Conservation (phyloP, 2,888 invertebrate genomes). For the Rhingia rostrata region DNA sequence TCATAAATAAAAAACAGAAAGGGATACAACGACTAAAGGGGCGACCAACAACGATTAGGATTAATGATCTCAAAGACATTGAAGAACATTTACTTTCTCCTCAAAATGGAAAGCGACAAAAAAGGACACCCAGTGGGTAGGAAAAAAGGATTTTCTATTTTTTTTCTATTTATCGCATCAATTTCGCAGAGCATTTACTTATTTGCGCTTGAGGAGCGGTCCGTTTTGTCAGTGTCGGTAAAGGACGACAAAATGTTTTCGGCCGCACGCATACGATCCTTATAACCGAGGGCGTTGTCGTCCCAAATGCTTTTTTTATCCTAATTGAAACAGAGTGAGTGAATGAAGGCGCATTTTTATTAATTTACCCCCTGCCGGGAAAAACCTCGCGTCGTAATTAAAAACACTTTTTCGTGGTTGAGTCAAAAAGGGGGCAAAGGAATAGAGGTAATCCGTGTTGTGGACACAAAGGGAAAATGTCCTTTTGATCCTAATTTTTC, state of each 20-base stretch:
- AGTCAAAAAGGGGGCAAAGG: neutral
- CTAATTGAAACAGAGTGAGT: slow-evolving; percentile 74
- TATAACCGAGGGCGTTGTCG: slow-evolving; percentile 28
- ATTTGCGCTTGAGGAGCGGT: slow-evolving; percentile 67
- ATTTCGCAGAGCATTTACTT: slow-evolving; percentile 74
- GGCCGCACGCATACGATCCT: slow-evolving; percentile 33
- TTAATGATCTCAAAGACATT: slow-evolving; percentile 74
- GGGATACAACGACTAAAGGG: slow-evolving; percentile 43
- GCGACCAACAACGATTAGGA: slow-evolving; percentile 72
- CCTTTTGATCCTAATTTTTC: slow-evolving; percentile 55
- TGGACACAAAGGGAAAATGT: slow-evolving; percentile 39
- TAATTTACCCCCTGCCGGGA: slow-evolving; percentile 57
- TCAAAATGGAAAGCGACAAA: neutral
- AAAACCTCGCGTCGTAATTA: slow-evolving; percentile 56
- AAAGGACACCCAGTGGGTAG: slow-evolving; percentile 45
- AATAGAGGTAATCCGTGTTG: slow-evolving; percentile 55
- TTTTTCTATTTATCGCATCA: slow-evolving; percentile 70
- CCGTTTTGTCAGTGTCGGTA: slow-evolving; percentile 13
- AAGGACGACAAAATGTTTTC: slow-evolving; percentile 35
- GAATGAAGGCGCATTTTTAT: slow-evolving; percentile 65
- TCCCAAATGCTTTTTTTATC: slow-evolving; percentile 40
- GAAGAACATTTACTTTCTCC: slow-evolving; percentile 53
- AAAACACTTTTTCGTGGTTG: slow-evolving; percentile 57
- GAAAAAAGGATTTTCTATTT: slow-evolving; percentile 50
- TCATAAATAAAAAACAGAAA: slow-evolving; percentile 69